Conservation (phyloP, 2,797 vertebrate genomes). For the Poecile montanus region DNA sequence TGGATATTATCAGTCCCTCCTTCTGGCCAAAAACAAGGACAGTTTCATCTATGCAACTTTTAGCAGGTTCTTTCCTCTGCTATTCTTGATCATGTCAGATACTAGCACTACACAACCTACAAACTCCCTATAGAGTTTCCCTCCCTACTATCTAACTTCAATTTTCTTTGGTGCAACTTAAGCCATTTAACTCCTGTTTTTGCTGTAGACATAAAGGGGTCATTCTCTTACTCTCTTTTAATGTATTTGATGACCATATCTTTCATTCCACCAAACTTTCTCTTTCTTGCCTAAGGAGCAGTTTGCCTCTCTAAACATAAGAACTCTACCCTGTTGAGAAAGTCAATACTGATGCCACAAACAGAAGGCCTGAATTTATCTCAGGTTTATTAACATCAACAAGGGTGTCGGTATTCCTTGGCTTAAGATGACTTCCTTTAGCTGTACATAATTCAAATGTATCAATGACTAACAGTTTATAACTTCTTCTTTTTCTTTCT, state of each 20-base stretch:
- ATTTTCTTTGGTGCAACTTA: background rate
- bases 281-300: background rate
- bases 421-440: background rate
- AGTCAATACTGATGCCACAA: background rate
- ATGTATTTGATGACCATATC: rapidly evolving
- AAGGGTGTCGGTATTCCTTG: background rate
- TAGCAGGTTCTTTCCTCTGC: background rate
- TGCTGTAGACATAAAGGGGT: background rate
- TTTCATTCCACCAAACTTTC: background rate
- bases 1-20: background rate
- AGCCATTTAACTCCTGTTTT: background rate
- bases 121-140: background rate
- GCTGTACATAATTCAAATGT: background rate
- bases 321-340: background rate
- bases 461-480: background rate
- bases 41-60: background rate
- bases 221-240: background rate
- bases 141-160: background rate
- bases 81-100: background rate
- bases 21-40: background rate
- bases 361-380: background rate
- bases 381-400: background rate
- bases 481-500: background rate
- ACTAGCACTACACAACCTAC: background rate
- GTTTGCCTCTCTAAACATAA: background rate